Conservation (phyloP, 2,113 vertebrate genomes). For the Tilapia sparmanii region DNA sequence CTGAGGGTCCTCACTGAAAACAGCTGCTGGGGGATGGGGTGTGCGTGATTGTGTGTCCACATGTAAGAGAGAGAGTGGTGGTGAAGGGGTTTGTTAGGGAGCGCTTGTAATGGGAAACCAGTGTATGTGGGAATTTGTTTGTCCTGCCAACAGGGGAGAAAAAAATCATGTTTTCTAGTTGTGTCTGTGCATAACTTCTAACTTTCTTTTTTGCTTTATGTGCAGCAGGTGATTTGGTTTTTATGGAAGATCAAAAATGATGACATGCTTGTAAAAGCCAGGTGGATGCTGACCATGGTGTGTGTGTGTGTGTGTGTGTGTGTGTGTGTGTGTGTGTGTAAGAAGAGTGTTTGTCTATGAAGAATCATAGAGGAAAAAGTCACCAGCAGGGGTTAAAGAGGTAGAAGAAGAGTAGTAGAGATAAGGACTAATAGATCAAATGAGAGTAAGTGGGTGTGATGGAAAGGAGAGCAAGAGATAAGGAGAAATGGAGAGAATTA, state of each 20-base stretch:
- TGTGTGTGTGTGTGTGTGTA: not conserved
- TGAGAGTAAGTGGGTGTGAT: not conserved
- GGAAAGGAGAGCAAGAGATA: constrained; percentile 1
- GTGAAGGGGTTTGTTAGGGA: constrained; percentile 31
- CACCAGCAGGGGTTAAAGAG: not conserved
- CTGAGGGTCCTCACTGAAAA: constrained; percentile 44
- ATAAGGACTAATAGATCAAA: constrained; percentile 27
- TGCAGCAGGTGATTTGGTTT: constrained; percentile 5
- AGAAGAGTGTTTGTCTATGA: not conserved
- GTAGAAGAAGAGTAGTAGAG: not conserved
- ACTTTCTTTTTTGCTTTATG: not conserved
- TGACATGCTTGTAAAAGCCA: not conserved
- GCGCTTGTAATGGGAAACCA: constrained; percentile 32
- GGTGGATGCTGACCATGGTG: not conserved
- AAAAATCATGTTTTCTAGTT: constrained; percentile 8
- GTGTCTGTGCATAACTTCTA: not conserved
- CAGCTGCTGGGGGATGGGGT: not conserved
- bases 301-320: not conserved
- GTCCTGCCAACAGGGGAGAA: not conserved
- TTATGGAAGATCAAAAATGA: not conserved
- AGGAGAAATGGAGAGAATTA: constrained; percentile 20
- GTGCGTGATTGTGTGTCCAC: not conserved
- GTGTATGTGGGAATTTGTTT: constrained; percentile 17
- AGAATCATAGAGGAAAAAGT: not conserved
- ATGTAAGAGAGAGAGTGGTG: not conserved